Conservation (phyloP, 2,797 vertebrate genomes). For the Pseudomugil tenellus region DNA sequence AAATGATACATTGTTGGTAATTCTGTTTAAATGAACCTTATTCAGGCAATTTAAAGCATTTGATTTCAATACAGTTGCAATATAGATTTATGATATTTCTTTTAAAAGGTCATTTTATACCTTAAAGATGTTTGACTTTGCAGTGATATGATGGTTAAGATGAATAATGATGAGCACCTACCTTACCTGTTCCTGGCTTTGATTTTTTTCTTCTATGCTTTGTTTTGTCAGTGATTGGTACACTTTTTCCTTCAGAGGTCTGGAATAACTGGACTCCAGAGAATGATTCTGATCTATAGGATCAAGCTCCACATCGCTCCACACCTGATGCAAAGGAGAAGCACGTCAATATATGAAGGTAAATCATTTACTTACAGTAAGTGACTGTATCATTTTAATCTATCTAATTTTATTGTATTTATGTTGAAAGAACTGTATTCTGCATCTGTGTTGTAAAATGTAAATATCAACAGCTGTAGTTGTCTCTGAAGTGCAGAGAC, state of each 20-base stretch:
- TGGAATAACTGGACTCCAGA: conserved; percentile 57
- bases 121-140: not conserved
- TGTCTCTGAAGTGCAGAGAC: not conserved
- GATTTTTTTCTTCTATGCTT: conserved; percentile 35
- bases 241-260: conserved; percentile 55
- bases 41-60: conserved; percentile 48
- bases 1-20: conserved; percentile 36
- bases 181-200: conserved; percentile 65
- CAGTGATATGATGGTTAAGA: not conserved
- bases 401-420: not conserved
- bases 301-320: conserved; percentile 81
- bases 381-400: not conserved
- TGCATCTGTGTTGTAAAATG: no score
- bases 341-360: conserved; percentile 1
- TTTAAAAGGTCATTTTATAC: not conserved
- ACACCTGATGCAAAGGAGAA: conserved; percentile 61
- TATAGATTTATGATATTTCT: not conserved
- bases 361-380: not conserved
- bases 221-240: conserved; percentile 34
- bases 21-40: conserved; percentile 38
- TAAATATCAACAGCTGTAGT: no score
- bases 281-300: conserved; percentile 51
- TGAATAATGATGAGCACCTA: conserved; percentile 26
- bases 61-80: conserved; percentile 4
- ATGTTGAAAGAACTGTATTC: no score